Percentiles rank a stretch among this genome's conserved stretches.
phyloP scores from a whole-genome alignment of 2,797 vertebrate species.

The Arnoldichthys spilopterus region DNA sequence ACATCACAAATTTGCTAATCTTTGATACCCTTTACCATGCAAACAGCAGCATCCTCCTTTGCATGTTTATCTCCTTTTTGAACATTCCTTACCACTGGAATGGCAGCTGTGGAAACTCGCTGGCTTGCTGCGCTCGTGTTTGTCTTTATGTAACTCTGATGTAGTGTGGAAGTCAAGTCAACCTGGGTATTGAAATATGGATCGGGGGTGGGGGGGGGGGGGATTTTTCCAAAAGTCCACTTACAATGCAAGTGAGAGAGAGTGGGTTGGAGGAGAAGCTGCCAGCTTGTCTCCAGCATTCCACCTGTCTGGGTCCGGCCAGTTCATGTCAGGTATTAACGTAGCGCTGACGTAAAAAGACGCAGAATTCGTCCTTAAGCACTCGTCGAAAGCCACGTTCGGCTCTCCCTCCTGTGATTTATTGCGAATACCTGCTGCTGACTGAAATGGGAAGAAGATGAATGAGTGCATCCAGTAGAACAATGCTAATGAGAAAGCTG shows the following conservation, averaged over 20 bases:
- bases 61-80: slow-evolving; percentile 53
- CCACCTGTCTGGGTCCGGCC: slow-evolving; percentile 62
- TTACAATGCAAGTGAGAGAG: slow-evolving; percentile 1
- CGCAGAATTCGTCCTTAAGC: slow-evolving; percentile 39
- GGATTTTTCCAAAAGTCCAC: slow-evolving; percentile 19
- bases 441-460: slow-evolving; percentile 64
- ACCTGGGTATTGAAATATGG: slow-evolving; percentile 26
- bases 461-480: slow-evolving; percentile 56
- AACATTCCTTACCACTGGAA: slow-evolving; percentile 49
- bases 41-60: slow-evolving; percentile 56
- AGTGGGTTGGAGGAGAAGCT: slow-evolving; percentile 27
- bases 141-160: slow-evolving; percentile 36
- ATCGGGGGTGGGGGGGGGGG: slow-evolving; percentile 9
- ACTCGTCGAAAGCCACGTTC: neutral
- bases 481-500: slow-evolving; percentile 62
- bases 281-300: slow-evolving; percentile 47
- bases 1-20: slow-evolving; percentile 61
- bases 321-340: slow-evolving; percentile 56
- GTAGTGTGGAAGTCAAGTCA: slow-evolving; percentile 9
- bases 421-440: slow-evolving; percentile 51
- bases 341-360: slow-evolving; percentile 51
- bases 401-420: slow-evolving; percentile 53
- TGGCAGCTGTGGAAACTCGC: slow-evolving; percentile 17
- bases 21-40: slow-evolving; percentile 60
- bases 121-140: slow-evolving; percentile 18